Evolutionary conservation across 2,888 invertebrate species (phyloP), one percentile per base, ranked within the genome.

Genomic region (Ophion costatus): DNA sequence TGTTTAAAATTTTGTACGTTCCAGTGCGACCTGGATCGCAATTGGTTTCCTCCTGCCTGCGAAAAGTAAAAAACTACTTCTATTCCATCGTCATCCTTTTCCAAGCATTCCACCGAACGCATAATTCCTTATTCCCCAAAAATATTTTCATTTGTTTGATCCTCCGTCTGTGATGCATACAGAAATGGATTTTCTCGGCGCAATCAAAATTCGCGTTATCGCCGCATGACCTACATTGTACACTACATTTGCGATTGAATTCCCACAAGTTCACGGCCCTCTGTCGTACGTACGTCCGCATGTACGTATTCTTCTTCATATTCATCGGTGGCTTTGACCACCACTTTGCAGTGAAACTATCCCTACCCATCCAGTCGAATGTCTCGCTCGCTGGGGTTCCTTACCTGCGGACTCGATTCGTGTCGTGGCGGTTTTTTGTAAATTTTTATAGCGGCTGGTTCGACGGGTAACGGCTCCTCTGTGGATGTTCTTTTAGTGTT

Each of bases 41-140:
- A 96, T 51, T 97, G 96, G 89, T 95, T 95, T 92, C 98, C 98
- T 10, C 98, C 98, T 89, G 97, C 95, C 98, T 98, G 94, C 7
- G 93, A 93, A 87, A 87, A 77, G 87, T 88, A 84, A 75, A 56
- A 61, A 57, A 10, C 56, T 42, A 7, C 11, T 38, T 24, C 24
- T 24, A 33, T 33, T 33, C 3, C 4, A 22, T 24, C 61, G 22
- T 51, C 14, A n/a, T 45, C n/a, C 59, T 22, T 59, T 24, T 51
- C 33, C 51, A n/a, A 71, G 11, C 38, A 71, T 6, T 63, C 10
- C 24, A 24, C 24, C 9, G n/a, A 63, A 11, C 24, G 3, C 9
- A 1, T 24, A 24, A 29, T 59, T 63, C 14, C 29, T 24, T 4
- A 22, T 33, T 33, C 0, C 33, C 33, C 33, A 33, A 33, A 33